Evolutionary conservation across 2,797 vertebrate genomes (phyloP).

Genomic region (Myripristis murdjan): DNA sequence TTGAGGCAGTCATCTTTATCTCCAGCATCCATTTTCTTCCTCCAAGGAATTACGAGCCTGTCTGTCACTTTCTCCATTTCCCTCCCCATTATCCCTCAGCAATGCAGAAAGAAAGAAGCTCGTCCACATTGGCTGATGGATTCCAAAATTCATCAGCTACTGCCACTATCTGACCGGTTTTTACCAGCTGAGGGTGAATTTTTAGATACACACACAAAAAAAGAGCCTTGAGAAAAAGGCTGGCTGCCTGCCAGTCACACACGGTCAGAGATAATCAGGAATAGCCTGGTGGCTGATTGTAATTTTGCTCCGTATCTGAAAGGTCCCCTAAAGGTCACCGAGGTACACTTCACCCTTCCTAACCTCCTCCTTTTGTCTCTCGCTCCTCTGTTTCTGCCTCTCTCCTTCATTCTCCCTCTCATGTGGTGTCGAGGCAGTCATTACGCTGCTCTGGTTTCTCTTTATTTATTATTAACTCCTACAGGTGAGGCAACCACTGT

Average conservation of each 20-base stretch:
- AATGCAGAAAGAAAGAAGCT: slow-evolving; percentile 2
- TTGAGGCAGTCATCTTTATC: slow-evolving; percentile 60
- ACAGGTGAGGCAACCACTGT: not conserved
- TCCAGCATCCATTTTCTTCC: slow-evolving; percentile 43
- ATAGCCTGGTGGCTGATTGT: slow-evolving; percentile 35
- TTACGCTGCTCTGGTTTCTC: slow-evolving; percentile 6
- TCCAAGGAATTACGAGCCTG: slow-evolving; percentile 37
- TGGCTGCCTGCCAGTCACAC: slow-evolving; percentile 18
- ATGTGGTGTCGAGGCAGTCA: slow-evolving; percentile 18
- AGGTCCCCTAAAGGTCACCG: slow-evolving; percentile 29
- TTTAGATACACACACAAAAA: not conserved
- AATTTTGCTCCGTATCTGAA: slow-evolving; percentile 49
- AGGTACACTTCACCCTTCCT: slow-evolving; percentile 25
- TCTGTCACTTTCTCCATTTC: slow-evolving; percentile 36
- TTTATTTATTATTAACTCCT: slow-evolving; percentile 25
- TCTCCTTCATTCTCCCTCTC: not conserved
- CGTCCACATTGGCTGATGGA: slow-evolving; percentile 10
- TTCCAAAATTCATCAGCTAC: slow-evolving; percentile 16
- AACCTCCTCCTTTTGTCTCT: not conserved
- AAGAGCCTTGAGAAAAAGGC: not conserved
- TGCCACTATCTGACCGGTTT: not conserved
- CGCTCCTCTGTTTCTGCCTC: too few species aligned
- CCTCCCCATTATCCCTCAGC: slow-evolving; percentile 21
- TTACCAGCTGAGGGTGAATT: not conserved
- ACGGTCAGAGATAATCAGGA: not conserved